Evolutionary conservation across 2,113 vertebrate genomes (phyloP).

Genomic region (Opisthocomus hoazin): DNA sequence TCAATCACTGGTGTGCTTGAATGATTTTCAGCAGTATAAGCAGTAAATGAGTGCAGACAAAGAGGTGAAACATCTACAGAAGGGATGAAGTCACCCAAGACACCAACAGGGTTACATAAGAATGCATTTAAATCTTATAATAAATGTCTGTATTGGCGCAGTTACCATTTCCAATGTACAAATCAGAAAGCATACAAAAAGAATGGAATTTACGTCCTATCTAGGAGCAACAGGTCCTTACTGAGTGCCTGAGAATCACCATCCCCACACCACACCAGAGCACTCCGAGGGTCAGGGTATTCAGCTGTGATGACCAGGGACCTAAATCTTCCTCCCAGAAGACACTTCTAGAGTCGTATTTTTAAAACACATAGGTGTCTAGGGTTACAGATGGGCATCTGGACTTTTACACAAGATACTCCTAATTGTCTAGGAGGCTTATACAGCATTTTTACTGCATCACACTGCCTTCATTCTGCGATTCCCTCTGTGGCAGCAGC

Average conservation of each 20-base stretch:
- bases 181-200: not conserved
- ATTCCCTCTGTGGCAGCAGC: not conserved
- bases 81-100: not conserved
- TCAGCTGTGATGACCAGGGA: not conserved
- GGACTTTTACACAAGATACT: not conserved
- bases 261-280: not conserved
- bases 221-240: not conserved
- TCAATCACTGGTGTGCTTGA: not conserved
- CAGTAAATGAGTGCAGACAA: not conserved
- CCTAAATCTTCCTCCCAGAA: not conserved
- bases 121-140: not conserved
- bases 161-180: not conserved
- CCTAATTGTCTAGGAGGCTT: not conserved
- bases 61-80: not conserved
- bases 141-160: not conserved
- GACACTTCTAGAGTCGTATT: not conserved
- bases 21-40: not conserved
- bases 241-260: not conserved
- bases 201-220: rapidly evolving
- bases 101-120: not conserved
- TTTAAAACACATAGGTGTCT: not conserved
- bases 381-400: not conserved
- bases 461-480: not conserved
- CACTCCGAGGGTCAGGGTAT: not conserved
- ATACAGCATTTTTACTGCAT: not conserved